A percentile compares a stretch with the other conserved stretches of the same genome.
phyloP scores from a whole-genome alignment of 1,140 invertebrate genomes.

The Berghia stephanieae region DNA sequence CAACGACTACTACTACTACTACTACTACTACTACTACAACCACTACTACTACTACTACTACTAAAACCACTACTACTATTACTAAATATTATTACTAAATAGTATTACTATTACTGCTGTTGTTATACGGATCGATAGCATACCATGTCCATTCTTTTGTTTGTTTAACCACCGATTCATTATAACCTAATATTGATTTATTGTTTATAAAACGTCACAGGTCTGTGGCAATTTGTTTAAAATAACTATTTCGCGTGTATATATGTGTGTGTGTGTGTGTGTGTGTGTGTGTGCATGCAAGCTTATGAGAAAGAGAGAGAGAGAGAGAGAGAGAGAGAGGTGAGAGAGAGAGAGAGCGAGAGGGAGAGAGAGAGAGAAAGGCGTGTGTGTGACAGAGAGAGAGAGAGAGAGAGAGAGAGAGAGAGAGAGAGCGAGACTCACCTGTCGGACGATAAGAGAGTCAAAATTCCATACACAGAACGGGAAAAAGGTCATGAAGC shows the following conservation, averaged over 20 bases:
- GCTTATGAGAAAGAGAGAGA: background rate
- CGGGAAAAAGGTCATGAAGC: slow-evolving; percentile 77
- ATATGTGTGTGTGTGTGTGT: background rate
- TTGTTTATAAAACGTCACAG: background rate
- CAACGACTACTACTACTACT: too few relatives aligned
- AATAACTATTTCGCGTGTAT: background rate
- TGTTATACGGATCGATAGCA: background rate
- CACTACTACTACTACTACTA: too few relatives aligned
- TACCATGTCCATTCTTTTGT: background rate
- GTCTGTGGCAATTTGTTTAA: background rate
- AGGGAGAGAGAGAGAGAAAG: too few relatives aligned
- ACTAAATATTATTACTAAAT: too few relatives aligned
- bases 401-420: slow-evolving; percentile 72
- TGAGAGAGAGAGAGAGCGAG: too few relatives aligned
- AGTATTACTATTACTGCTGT: background rate
- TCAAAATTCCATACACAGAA: slow-evolving; percentile 91
- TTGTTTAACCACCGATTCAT: background rate
- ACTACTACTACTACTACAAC: too few relatives aligned
- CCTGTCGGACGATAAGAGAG: slow-evolving; percentile 62
- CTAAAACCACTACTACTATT: too few relatives aligned
- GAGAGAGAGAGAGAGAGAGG: slow-evolving; percentile 10
- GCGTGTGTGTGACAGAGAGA: too few relatives aligned
- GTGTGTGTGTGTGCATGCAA: background rate
- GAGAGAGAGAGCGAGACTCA: too few relatives aligned
- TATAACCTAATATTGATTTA: background rate